A percentile compares a stretch with the other conserved stretches of the same genome.
Conservation (phyloP, 2,113 vertebrate genomes). For the Crocuta crocuta region DNA sequence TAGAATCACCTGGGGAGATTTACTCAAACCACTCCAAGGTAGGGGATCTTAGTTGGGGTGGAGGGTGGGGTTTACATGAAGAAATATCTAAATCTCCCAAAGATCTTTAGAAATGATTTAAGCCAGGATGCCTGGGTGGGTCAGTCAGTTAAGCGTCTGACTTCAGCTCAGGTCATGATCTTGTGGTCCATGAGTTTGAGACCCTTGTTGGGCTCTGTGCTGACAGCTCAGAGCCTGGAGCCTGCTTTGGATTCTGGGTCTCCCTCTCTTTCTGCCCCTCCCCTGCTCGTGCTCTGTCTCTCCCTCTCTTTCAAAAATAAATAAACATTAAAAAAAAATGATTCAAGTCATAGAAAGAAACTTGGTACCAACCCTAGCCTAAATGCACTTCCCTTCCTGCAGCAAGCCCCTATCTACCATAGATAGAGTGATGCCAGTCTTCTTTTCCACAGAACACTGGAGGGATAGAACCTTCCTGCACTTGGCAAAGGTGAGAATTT, state of each 20-base stretch:
- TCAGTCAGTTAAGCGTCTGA: too few species aligned
- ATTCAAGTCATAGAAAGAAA: background rate
- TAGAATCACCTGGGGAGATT: background rate
- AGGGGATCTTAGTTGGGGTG: background rate
- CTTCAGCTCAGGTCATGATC: too few species aligned
- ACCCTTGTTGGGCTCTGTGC: too few species aligned
- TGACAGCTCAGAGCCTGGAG: too few species aligned
- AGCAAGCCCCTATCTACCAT: background rate
- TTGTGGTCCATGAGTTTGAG: too few species aligned
- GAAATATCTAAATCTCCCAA: background rate
- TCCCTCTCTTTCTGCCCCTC: too few species aligned
- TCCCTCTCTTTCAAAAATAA: too few species aligned
- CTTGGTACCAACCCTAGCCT: background rate
- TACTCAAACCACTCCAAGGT: background rate
- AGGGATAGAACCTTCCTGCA: background rate
- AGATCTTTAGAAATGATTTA: background rate
- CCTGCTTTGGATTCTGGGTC: too few species aligned
- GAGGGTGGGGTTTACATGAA: background rate
- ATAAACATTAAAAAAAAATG: too few species aligned
- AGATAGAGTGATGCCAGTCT: background rate
- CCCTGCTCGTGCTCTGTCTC: too few species aligned
- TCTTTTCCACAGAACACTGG: background rate
- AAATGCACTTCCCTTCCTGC: background rate
- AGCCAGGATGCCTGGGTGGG: background rate
- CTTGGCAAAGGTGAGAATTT: background rate